Evolutionary conservation across 2,888 invertebrate species (phyloP).

Genomic region (Agrilus cyanescens): DNA sequence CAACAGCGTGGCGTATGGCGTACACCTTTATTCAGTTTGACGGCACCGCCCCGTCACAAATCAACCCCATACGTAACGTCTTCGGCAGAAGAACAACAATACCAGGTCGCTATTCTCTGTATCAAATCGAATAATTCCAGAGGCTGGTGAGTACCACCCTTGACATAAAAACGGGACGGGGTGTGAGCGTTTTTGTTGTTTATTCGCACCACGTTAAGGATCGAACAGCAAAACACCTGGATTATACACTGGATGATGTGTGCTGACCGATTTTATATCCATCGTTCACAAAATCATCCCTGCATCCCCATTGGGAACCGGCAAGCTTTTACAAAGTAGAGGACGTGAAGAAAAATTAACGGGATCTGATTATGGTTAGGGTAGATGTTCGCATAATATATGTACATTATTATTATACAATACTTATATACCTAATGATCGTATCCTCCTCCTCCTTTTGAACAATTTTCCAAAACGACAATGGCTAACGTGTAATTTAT

Average conservation of each 20-base stretch:
- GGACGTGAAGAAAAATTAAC: too few species aligned
- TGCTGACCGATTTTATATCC: too few species aligned
- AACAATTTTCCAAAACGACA: too few species aligned
- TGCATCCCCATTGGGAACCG: too few species aligned
- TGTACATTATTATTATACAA: too few species aligned
- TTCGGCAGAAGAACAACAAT: conserved; percentile 17
- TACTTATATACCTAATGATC: too few species aligned
- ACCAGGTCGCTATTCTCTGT: conserved; percentile 28
- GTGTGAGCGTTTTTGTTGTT: conserved; percentile 12
- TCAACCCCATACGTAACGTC: conserved; percentile 19
- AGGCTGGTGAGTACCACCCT: conserved; percentile 33
- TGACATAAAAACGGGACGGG: conserved; percentile 18
- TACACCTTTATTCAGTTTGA: conserved; percentile 22
- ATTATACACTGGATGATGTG: conserved; percentile 8
- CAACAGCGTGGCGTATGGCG: conserved; percentile 19
- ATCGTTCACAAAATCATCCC: too few species aligned
- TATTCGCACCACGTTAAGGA: conserved; percentile 14
- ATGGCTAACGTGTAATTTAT: too few species aligned
- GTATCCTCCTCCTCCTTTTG: too few species aligned
- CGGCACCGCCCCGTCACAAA: conserved; percentile 28
- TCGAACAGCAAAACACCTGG: conserved; percentile 17
- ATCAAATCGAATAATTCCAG: conserved; percentile 38
- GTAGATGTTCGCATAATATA: too few species aligned
- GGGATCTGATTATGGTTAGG: too few species aligned
- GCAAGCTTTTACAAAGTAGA: too few species aligned